Evolutionary conservation across 1,140 invertebrate genomes (phyloP), one percentile per base, ranked within the genome.

Genomic region (Drosophila arizonae): DNA sequence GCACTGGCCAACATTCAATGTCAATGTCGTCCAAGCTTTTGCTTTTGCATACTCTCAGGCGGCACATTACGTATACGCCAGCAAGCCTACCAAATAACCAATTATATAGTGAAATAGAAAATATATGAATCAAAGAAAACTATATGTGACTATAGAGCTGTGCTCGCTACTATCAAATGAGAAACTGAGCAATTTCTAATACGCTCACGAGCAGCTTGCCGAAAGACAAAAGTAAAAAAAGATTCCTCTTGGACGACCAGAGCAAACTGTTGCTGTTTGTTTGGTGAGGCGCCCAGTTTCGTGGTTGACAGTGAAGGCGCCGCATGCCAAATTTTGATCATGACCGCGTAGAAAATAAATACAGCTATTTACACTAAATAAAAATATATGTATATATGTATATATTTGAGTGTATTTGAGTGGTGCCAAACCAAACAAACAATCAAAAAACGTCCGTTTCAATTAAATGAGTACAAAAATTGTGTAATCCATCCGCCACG

Each of bases 261-360:
- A 84, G 72, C 84, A 88, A 87, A 88, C 84, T 87, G 84, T 88
- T 87, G 84, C 84, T 88, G 66, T 52, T 76, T 67, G 70, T 72
- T 62, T 61, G 45, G 51, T 51, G 62, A 68, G 70, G 66, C 60
- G 79, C 63, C 63, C 78, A 82, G 79, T 87, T 87, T 79, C 64
- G 55, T 76, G 76, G 79, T 65, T 68, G 79, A 76, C 79, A 69
- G 73, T 58, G 74, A 63, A 61, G 70, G 69, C 70, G 64, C 64
- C 74, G 74, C 74, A 72, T 84, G 80, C 85, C 85, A 71, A 87
- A 70, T 74, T 81, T 80, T 88, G 85, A 88, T 88, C 84, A 89
- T 88, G 84, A 88, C 85, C 84, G 80, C 85, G 77, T 89, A 89
- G 70, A 77, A 74, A 63, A 70, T 5, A 65, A 70, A 67, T 64